Conservation (phyloP, 2,888 invertebrate genomes). For the Mythimna albipuncta region DNA sequence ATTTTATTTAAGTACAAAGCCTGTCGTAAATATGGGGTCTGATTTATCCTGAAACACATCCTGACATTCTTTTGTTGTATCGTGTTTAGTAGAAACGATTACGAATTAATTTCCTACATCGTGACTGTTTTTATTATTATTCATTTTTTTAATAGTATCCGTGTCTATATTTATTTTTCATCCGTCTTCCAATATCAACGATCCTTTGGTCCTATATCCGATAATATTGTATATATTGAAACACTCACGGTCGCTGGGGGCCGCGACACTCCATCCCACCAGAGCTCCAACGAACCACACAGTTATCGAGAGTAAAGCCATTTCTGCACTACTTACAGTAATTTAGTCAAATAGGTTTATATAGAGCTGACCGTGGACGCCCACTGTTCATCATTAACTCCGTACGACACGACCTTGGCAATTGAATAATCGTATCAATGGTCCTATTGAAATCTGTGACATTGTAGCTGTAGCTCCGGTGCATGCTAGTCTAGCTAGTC, state of each 20-base stretch:
- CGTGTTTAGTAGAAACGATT: not conserved
- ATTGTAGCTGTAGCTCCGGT: conserved; percentile 49
- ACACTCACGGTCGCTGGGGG: conserved; percentile 82
- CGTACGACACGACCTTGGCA: conserved; percentile 82
- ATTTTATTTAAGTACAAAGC: conserved; percentile 21
- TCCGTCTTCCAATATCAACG: conserved; percentile 12
- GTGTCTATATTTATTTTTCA: conserved; percentile 7
- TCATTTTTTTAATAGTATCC: not conserved
- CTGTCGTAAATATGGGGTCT: not conserved
- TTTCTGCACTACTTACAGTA: conserved; percentile 78
- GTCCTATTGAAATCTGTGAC: conserved; percentile 51
- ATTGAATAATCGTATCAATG: conserved; percentile 76
- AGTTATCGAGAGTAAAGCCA: conserved; percentile 75
- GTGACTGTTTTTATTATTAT: not conserved
- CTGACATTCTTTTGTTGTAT: not conserved
- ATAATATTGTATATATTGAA: conserved; percentile 35
- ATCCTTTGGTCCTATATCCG: conserved; percentile 29
- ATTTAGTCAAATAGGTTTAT: conserved; percentile 82
- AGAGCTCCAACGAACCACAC: conserved; percentile 71
- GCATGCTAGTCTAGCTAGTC: conserved; percentile 27
- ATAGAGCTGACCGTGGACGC: conserved; percentile 83
- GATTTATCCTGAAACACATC: not conserved
- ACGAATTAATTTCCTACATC: not conserved
- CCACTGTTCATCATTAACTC: conserved; percentile 82
- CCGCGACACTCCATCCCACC: conserved; percentile 69